phyloP scores from a whole-genome alignment of 2,113 vertebrate genomes.

The Kryptolebias marmoratus region DNA sequence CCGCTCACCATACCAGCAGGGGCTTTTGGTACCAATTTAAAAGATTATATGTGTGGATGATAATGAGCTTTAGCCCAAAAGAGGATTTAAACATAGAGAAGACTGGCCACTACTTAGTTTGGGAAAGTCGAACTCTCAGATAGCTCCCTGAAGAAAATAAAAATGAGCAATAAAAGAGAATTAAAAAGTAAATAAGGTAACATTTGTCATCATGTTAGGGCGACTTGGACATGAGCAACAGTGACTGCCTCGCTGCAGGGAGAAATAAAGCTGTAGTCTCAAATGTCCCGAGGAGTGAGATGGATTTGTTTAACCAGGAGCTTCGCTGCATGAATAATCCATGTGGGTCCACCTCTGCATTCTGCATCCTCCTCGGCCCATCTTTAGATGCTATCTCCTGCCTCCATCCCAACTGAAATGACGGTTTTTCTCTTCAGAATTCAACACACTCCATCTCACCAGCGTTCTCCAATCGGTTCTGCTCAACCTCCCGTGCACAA shows the following conservation, averaged over 20 bases:
- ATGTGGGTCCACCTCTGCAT: constrained; percentile 27
- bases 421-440: background rate
- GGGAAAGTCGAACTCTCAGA: constrained; percentile 61
- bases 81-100: constrained; percentile 74
- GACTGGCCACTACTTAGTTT: constrained; percentile 59
- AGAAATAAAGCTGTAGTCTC: constrained; percentile 42
- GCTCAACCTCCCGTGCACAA: constrained; percentile 5
- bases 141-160: constrained; percentile 5
- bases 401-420: background rate
- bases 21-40: constrained; percentile 69
- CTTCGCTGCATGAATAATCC: constrained; percentile 52
- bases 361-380: background rate
- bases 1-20: constrained; percentile 59
- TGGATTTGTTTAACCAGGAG: constrained; percentile 44
- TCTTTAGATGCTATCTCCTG: background rate
- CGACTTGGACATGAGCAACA: constrained; percentile 38
- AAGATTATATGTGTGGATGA: constrained; percentile 78
- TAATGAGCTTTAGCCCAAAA: constrained; percentile 78
- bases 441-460: constrained; percentile 5
- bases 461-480: background rate
- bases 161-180: constrained; percentile 4
- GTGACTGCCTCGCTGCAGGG: constrained; percentile 15
- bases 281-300: constrained; percentile 39
- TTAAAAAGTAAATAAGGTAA: constrained; percentile 36
- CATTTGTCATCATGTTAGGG: constrained; percentile 38